Evolutionary conservation across 2,888 invertebrate species (phyloP).

Genomic region (Tenodera sinensis): DNA sequence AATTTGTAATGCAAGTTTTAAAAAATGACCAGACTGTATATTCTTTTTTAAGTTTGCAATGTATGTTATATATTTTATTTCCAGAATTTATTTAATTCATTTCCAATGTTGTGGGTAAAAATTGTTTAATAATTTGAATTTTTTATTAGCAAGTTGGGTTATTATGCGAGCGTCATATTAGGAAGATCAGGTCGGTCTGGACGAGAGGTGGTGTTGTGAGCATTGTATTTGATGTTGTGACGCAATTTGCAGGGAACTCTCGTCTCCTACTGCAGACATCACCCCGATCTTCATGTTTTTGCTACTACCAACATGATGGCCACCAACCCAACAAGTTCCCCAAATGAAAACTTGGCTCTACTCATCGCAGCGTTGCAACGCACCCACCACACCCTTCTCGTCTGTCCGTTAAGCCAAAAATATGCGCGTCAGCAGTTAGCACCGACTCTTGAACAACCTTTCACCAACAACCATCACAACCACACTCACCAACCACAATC

Average conservation of each 20-base stretch:
- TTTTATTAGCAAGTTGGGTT: not conserved
- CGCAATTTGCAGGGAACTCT: slow-evolving; percentile 33
- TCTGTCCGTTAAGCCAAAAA: slow-evolving; percentile 30
- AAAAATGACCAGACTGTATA: not conserved
- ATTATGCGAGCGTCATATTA: not conserved
- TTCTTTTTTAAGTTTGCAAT: not conserved
- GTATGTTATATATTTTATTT: not conserved
- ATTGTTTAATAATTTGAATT: not conserved
- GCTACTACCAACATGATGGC: slow-evolving; percentile 32
- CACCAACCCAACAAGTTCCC: slow-evolving; percentile 31
- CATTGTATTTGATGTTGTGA: slow-evolving; percentile 30
- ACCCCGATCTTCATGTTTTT: slow-evolving; percentile 32
- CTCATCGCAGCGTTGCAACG: slow-evolving; percentile 30
- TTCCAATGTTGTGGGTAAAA: not conserved
- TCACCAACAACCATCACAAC: slow-evolving; percentile 25
- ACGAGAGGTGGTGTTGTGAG: slow-evolving; percentile 27
- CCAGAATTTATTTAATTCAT: not conserved
- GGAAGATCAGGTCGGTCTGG: slow-evolving; percentile 23
- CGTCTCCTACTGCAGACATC: slow-evolving; percentile 31
- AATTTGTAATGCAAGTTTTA: not conserved
- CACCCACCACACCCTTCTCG: slow-evolving; percentile 27
- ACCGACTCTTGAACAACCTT: slow-evolving; percentile 23
- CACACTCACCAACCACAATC: slow-evolving; percentile 12
- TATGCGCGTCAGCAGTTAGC: slow-evolving; percentile 19
- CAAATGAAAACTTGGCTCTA: slow-evolving; percentile 32